These are phyloP conservation scores for Tetragonisca angustula DNA, from an alignment of 2,888 invertebrate genomes.

Conservation along the genomic window DNA sequence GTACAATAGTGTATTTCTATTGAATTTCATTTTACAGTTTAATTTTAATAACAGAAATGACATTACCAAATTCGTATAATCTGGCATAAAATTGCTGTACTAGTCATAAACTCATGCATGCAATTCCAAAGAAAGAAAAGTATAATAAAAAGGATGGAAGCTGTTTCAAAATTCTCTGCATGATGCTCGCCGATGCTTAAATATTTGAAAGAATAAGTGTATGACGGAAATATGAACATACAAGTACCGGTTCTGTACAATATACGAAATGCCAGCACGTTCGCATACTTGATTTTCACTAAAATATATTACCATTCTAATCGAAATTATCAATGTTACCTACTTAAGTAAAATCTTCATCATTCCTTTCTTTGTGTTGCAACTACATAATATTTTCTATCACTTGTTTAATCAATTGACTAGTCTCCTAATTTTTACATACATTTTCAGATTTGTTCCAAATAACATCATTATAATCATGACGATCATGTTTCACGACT, in stretches of 20 bases:
- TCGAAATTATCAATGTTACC: not conserved
- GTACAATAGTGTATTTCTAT: not conserved
- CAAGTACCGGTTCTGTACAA: conserved; percentile 27
- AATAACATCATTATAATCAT: no score
- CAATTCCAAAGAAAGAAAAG: conserved; percentile 44
- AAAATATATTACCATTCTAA: conserved; percentile 4
- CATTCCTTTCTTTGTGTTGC: not conserved
- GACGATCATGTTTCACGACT: no score
- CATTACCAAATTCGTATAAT: not conserved
- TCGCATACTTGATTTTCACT: conserved; percentile 30
- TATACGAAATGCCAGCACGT: conserved; percentile 23
- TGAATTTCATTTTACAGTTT: not conserved
- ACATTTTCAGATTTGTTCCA: no score
- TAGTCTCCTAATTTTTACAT: no score
- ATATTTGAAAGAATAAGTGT: conserved; percentile 52
- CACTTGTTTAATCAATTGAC: not conserved
- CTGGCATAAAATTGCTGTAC: conserved; percentile 18
- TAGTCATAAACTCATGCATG: conserved; percentile 44
- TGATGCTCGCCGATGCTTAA: conserved; percentile 32
- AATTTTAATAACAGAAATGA: not conserved
- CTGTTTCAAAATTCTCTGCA: conserved; percentile 43
- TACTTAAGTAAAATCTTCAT: not conserved
- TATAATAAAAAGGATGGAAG: conserved; percentile 32
- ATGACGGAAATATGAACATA: conserved; percentile 47
- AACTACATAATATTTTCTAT: not conserved